Percentiles rank a stretch among this genome's conserved stretches.
Evolutionary conservation across 1,140 invertebrate species (phyloP).

Genomic region (Hypothenemus hampei): DNA sequence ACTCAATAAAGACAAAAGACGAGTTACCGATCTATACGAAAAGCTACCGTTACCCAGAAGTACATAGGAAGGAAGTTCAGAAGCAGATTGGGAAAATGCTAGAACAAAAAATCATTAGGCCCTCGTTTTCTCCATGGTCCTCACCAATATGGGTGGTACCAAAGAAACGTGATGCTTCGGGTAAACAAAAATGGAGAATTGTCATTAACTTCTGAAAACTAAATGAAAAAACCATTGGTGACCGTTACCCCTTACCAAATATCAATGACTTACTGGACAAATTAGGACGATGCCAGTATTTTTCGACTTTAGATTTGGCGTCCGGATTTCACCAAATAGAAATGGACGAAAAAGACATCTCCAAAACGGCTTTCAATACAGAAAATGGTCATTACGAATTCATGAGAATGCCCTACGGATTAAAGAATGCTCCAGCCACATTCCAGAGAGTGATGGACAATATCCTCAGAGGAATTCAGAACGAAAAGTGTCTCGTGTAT

Average conservation of each 20-base stretch:
- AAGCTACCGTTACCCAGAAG: conserved; percentile 1
- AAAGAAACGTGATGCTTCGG: conserved; percentile 33
- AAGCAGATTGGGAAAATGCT: conserved; percentile 22
- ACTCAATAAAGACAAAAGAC: conserved; percentile 1
- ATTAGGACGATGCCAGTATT: too few species aligned
- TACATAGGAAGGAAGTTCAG: conserved; percentile 4
- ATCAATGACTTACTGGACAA: conserved; percentile 49
- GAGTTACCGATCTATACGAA: conserved; percentile 3
- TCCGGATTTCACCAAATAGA: too few species aligned
- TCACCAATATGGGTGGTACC: conserved; percentile 27
- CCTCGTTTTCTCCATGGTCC: conserved; percentile 4
- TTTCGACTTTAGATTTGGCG: too few species aligned
- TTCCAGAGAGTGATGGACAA: too few species aligned
- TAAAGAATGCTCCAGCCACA: too few species aligned
- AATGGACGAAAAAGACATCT: too few species aligned
- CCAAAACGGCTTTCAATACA: too few species aligned
- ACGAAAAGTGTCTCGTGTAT: too few species aligned
- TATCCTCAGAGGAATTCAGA: too few species aligned
- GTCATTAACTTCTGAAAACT: conserved; percentile 40
- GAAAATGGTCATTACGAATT: too few species aligned
- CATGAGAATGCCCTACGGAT: too few species aligned
- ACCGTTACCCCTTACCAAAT: conserved; percentile 50
- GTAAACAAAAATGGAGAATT: conserved; percentile 39
- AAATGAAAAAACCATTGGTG: conserved; percentile 42
- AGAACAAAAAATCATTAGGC: conserved; percentile 21